These are phyloP conservation scores for Agrilus cyanescens DNA, from an alignment of 2,888 invertebrate species.

Conservation along the genomic window DNA sequence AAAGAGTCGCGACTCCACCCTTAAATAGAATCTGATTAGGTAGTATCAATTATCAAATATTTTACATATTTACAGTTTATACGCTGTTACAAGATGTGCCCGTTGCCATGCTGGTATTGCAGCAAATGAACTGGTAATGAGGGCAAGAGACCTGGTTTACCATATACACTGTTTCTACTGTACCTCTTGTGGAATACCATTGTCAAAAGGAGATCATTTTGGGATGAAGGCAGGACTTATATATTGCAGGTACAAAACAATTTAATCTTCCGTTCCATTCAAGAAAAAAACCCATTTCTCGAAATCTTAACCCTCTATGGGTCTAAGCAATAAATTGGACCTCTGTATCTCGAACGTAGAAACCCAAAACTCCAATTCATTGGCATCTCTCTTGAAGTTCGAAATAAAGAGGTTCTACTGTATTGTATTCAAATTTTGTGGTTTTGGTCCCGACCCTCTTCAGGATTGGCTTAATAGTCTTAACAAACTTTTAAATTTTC, in stretches of 20 bases:
- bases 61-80: conserved; percentile 52
- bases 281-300: too few species aligned
- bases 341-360: too few species aligned
- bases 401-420: too few species aligned
- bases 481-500: conserved; percentile 1
- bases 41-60: too few species aligned
- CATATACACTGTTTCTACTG: conserved; percentile 87
- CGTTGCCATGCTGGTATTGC: conserved; percentile 77
- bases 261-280: neutral
- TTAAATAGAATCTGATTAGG: too few species aligned
- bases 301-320: too few species aligned
- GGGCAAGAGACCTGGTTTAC: conserved; percentile 76
- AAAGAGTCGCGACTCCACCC: too few species aligned
- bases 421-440: too few species aligned
- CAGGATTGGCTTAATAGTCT: neutral
- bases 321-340: too few species aligned
- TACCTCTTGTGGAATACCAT: conserved; percentile 65
- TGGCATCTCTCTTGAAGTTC: too few species aligned
- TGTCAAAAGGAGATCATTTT: conserved; percentile 84
- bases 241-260: conserved; percentile 45
- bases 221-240: conserved; percentile 76
- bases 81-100: conserved; percentile 74
- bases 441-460: too few species aligned
- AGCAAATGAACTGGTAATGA: conserved; percentile 82
- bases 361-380: too few species aligned